Base-by-base conservation (phyloP, 2,888 invertebrate genomes). In the Drosophila pseudotakahashii region DNA sequence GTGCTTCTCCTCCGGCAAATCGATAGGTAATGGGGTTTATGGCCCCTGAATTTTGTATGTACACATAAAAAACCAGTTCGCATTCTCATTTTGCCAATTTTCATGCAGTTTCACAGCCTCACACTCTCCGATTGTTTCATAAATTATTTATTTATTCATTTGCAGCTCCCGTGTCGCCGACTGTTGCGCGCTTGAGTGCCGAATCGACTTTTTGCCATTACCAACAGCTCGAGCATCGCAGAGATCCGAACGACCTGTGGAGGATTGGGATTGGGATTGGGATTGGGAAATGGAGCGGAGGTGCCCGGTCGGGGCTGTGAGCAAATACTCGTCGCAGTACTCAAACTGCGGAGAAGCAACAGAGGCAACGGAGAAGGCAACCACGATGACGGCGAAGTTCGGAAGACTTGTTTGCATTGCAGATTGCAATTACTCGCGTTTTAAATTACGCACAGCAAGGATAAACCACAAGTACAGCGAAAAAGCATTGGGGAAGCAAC, bases 381-480 rank as follows among this genome's bases (percentile, higher is more conserved):
- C 34, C 19, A 23, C 41, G 26, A 45, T 54, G 14, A 44, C 16
- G 48, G 76, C 42, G 67, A 80, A 68, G 73, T 75, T 62, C 54
- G 71, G 70, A 66, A 50, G 68, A 48, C 51, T 76, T 76, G 75
- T 79, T 81, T 81, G 79, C 82, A 54, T 78, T 73, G 75, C 76
- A 81, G 78, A 81, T 81, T 88, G 83, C 83, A 86, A 83, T 78
- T 86, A 81, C 75, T 75, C 60, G 68, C 60, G 73, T 54, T 75
- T 77, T 61, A 74, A 70, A 67, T 73, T 76, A 55, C 58, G 50
- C 58, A 41, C 66, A 50, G 36, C 60, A 53, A 53, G 72, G 63
- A 52, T 54, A 71, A 53, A 45, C 37, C 57, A 39, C 57, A 41
- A 48, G 47, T 30, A 58, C 66, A 48, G 23, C 47, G 42, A 23